phyloP scores from a whole-genome alignment of 1,140 invertebrate genomes.

The Drosophila sucinea region DNA sequence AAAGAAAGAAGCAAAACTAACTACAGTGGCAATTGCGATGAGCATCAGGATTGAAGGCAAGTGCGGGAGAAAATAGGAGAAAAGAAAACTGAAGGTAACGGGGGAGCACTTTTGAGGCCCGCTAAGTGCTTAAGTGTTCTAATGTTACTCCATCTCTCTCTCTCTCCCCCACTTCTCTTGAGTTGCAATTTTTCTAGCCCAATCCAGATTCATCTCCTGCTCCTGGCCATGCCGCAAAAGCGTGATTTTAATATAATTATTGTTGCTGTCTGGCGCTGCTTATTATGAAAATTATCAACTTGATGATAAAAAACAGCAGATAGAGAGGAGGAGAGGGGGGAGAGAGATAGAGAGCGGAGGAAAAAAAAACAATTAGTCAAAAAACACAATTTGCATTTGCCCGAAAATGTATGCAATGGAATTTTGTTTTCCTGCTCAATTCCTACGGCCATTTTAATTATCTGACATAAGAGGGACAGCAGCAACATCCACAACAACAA shows the following conservation, averaged over 20 bases:
- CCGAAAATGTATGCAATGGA: constrained; percentile 48
- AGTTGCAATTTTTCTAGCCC: constrained; percentile 50
- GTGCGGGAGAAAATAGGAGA: background rate
- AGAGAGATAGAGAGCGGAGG: constrained; percentile 25
- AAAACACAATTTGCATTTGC: constrained; percentile 34
- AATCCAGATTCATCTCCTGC: constrained; percentile 11
- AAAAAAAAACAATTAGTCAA: constrained; percentile 37
- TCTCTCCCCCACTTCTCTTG: constrained; percentile 21
- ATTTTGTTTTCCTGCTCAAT: constrained; percentile 28
- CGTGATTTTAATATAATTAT: constrained; percentile 65
- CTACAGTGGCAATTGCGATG: constrained; percentile 26
- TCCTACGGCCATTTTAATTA: constrained; percentile 63
- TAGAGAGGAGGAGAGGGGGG: constrained; percentile 22
- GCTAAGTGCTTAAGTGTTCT: constrained; percentile 78
- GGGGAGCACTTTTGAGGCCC: constrained; percentile 19
- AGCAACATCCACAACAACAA: constrained; percentile 43
- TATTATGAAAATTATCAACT: constrained; percentile 73
- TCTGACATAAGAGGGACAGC: constrained; percentile 49
- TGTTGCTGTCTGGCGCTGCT: constrained; percentile 56
- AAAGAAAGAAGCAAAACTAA: constrained; percentile 26
- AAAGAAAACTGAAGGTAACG: constrained; percentile 19
- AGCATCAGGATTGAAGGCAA: constrained; percentile 12
- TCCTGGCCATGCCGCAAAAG: constrained; percentile 10
- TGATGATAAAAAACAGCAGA: constrained; percentile 39
- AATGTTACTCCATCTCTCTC: constrained; percentile 64